phyloP scores from a whole-genome alignment of 2,797 vertebrate genomes.

The Enoplosus armatus region DNA sequence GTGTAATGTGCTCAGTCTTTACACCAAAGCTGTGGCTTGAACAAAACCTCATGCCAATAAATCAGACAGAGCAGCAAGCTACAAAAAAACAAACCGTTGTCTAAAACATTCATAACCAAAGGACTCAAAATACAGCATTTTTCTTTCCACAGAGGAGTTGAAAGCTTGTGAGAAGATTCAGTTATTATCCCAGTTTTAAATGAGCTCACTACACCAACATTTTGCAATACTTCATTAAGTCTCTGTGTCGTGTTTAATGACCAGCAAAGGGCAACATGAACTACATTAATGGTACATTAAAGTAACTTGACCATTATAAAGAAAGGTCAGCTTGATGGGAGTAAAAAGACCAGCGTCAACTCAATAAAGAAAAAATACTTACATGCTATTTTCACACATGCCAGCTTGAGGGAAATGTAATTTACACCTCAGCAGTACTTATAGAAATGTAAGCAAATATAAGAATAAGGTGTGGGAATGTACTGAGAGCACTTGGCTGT shows the following conservation, averaged over 20 bases:
- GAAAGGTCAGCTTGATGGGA: conserved; percentile 34
- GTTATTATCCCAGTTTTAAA: conserved; percentile 6
- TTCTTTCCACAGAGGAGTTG: conserved; percentile 1
- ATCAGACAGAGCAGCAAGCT: conserved; percentile 44
- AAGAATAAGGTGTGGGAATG: conserved; percentile 36
- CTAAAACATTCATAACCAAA: conserved; percentile 22
- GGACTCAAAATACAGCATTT: conserved; percentile 17
- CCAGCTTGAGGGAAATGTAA: conserved; percentile 35
- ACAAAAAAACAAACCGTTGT: conserved; percentile 48
- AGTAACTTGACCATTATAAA: conserved; percentile 40
- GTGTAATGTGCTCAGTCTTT: conserved; percentile 71
- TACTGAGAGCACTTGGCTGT: conserved; percentile 34
- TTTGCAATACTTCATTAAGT: conserved; percentile 25
- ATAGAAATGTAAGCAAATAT: conserved; percentile 63
- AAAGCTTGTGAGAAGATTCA: conserved; percentile 15
- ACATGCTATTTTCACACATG: conserved; percentile 52
- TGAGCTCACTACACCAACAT: conserved; percentile 17
- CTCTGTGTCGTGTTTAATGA: conserved; percentile 24
- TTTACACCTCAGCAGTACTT: conserved; percentile 50
- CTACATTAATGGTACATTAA: conserved; percentile 37
- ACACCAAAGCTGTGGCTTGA: conserved; percentile 60
- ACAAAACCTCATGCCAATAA: conserved; percentile 59
- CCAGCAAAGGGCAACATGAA: conserved; percentile 26
- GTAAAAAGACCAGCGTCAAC: conserved; percentile 22
- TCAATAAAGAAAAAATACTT: conserved; percentile 8